Evolutionary conservation across 1,140 invertebrate genomes (phyloP), one percentile per base, ranked within the genome.

Genomic region (Myzus persicae): DNA sequence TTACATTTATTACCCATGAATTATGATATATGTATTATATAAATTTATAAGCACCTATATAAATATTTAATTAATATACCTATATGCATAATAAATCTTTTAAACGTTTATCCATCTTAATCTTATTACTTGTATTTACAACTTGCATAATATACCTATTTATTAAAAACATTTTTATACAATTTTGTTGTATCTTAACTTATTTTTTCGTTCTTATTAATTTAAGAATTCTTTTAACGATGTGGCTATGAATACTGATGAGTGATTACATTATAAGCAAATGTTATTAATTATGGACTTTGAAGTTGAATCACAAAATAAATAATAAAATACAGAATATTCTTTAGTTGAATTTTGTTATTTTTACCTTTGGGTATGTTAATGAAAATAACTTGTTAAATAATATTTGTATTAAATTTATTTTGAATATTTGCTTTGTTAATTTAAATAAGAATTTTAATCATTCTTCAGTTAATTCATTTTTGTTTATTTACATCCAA

Each of bases 301-400:
- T 76, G 59, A 76, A 76, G 59, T 76, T 76, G n/a, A 76, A 76
- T 76, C 59, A 76, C 59, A 76, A 14, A n/a, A n/a, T n/a, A 76
- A 76, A 76, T 76, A n/a, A 76, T 76, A n/a, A 76, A 76, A 76
- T n/a, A 76, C 14, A n/a, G 59, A 76, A n/a, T 76, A 76, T 76
- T 76, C 31, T 76, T 31, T 76, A 18, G 31, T 76, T 6, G 31
- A 76, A 76, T 76, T 76, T 18, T 76, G 31, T 18, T 76, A 67
- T 67, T 67, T 76, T 76, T 76, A 76, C 59, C 59, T 76, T 20
- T 76, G n/a, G 31, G 31, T n/a, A n/a, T n/a, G 59, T 76, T 76
- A 76, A 76, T n/a, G 31, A 76, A 76, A 76, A 76, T 76, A n/a
- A n/a, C 59, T 76, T 76, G 59, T 76, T n/a, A n/a, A 67, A 67